phyloP scores from a whole-genome alignment of 1,140 invertebrate species.

The Papilio dardanus region DNA sequence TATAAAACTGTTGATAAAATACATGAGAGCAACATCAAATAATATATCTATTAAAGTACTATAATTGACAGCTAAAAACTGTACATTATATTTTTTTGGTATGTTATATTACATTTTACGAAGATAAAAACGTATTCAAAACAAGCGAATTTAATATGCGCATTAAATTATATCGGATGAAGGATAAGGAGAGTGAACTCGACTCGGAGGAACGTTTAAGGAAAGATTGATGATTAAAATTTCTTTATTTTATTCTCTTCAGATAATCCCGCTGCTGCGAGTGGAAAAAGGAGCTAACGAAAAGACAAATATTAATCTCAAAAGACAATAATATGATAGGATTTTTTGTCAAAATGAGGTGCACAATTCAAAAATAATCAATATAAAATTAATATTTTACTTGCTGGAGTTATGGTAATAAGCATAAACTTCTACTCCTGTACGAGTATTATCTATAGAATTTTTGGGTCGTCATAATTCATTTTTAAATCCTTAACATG shows the following conservation, averaged over 20 bases:
- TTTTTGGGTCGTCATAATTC: too few species aligned
- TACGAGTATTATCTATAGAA: too few species aligned
- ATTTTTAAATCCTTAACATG: too few species aligned
- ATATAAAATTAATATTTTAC: too few species aligned
- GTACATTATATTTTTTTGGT: neutral
- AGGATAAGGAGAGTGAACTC: conserved; percentile 6
- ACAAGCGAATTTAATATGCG: conserved; percentile 1
- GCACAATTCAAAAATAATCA: too few species aligned
- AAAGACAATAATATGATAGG: conserved; percentile 4
- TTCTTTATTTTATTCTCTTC: conserved; percentile 6
- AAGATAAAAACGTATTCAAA: neutral
- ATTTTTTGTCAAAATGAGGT: too few species aligned
- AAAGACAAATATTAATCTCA: neutral
- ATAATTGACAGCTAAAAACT: neutral
- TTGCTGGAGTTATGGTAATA: too few species aligned
- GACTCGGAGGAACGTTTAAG: conserved; percentile 12
- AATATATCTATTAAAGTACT: too few species aligned
- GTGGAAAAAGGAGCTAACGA: neutral
- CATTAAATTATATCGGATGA: conserved; percentile 13
- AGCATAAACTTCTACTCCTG: too few species aligned
- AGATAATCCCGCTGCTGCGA: neutral
- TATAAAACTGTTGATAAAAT: neutral
- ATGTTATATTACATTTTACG: neutral
- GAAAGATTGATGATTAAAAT: conserved; percentile 13
- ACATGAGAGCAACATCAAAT: too few species aligned